Evolutionary conservation across 37 sponge, comb jelly and placozoan genomes (phyloP), one percentile per base, ranked within the genome.

Genomic region (Oopsacas minuta): DNA sequence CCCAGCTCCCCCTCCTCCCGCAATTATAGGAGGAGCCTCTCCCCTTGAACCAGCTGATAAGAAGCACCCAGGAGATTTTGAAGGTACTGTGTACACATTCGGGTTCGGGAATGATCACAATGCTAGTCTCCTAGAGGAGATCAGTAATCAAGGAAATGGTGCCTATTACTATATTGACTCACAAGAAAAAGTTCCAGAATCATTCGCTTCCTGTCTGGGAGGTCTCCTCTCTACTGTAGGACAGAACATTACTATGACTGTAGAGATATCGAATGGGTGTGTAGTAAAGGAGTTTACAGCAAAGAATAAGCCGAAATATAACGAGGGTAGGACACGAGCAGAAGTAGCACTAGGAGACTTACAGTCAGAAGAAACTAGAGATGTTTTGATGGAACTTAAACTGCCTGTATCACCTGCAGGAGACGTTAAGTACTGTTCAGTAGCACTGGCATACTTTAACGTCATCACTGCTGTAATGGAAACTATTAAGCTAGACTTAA

Each of bases 191-290:
- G 75, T 61, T 75, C 91, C 95, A 10, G 95, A 94, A 83, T 92
- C 93, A 0, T 94, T 94, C 90, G 95, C 95, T 38, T 93, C 92
- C 84, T 94, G 95, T 81, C 93, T 94, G 23, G 95, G 95, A 34
- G 95, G 95, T 36, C 84, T 94, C 51, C 86, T 94, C 28, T 92
- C 93, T 88, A 91, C 91, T 37, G 87, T 94, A 37, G 95, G 95
- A 32, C 95, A 94, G 89, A 94, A 94, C 61, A 86, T 94, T 36
- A 82, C 91, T 35, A 85, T 94, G 36, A 90, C 83, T 35, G 17
- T 94, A 37, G 87, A 86, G 36, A 38, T 85, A 0, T 23, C 38
- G 35, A 89, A 89, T 42, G 86, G 89, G n/a, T 84, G 82, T 51
- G 83, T 49, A 38, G 46, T 94, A 34, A 52, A 46, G n/a, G 83